Percentiles rank a stretch among this genome's conserved stretches.
Conservation (phyloP, 2,888 invertebrate species). For the Campaea margaritaria region DNA sequence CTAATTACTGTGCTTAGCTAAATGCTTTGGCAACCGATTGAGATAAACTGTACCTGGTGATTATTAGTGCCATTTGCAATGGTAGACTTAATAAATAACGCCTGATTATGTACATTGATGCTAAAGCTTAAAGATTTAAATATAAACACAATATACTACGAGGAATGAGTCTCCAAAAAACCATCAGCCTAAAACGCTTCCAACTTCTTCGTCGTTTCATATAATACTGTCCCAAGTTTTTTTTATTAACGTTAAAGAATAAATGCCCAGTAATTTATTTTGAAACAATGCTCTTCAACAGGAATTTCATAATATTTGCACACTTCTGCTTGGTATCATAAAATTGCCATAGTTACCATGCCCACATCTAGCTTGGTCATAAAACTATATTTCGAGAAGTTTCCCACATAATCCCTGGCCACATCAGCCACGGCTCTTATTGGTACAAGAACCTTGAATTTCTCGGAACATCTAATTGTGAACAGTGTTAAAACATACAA, state of each 20-base stretch:
- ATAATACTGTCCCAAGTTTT: too few relatives aligned
- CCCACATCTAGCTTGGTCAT: conserved; percentile 2
- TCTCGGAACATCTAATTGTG: conserved; percentile 37
- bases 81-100: not conserved
- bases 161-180: too few relatives aligned
- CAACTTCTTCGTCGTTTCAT: too few relatives aligned
- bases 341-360: conserved; percentile 10
- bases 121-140: too few relatives aligned
- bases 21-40: conserved; percentile 13
- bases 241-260: too few relatives aligned
- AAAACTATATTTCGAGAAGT: conserved; percentile 25
- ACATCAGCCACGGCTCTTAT: conserved; percentile 33
- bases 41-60: conserved; percentile 12
- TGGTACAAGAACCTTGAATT: conserved; percentile 38
- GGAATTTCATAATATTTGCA: too few relatives aligned
- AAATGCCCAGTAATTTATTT: too few relatives aligned
- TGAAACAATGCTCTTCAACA: too few relatives aligned
- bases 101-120: too few relatives aligned
- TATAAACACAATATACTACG: too few relatives aligned
- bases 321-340: not conserved
- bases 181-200: too few relatives aligned
- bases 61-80: conserved; percentile 13
- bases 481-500: conserved; percentile 33
- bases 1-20: conserved; percentile 68
- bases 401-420: conserved; percentile 35